These are phyloP conservation scores for Lithophane leautieri DNA, from an alignment of 2,888 invertebrate genomes.

Conservation along the genomic window DNA sequence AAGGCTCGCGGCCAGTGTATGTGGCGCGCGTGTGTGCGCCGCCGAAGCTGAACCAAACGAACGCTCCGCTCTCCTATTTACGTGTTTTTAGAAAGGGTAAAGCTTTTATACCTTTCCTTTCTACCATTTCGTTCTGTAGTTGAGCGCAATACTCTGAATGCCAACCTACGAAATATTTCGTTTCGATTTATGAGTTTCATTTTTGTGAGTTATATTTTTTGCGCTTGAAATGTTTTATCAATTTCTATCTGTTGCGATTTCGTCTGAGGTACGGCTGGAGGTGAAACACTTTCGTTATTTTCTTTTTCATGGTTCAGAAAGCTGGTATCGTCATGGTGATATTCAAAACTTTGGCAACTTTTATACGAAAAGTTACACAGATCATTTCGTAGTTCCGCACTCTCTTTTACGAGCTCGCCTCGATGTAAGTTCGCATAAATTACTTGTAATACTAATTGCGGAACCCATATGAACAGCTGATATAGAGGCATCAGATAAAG, in stretches of 20 bases:
- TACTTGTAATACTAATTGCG: slow-evolving; percentile 32
- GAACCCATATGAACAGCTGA: slow-evolving; percentile 62
- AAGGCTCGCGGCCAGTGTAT: slow-evolving; percentile 76
- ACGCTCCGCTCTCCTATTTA: slow-evolving; percentile 85
- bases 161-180: slow-evolving; percentile 85
- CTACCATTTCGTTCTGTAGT: slow-evolving; percentile 87
- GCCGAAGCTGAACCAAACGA: slow-evolving; percentile 79
- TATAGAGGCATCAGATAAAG: slow-evolving; percentile 69
- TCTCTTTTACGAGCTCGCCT: background rate
- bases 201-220: slow-evolving; percentile 82
- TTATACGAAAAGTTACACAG: background rate
- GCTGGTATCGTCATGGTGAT: background rate
- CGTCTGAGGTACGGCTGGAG: slow-evolving; percentile 22
- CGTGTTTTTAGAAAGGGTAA: slow-evolving; percentile 90
- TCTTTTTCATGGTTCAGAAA: slow-evolving; percentile 16
- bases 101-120: slow-evolving; percentile 89
- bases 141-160: slow-evolving; percentile 83
- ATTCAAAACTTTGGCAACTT: background rate
- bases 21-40: slow-evolving; percentile 80
- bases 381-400: background rate
- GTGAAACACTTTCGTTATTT: slow-evolving; percentile 40
- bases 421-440: slow-evolving; percentile 15
- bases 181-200: slow-evolving; percentile 88
- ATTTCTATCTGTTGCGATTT: slow-evolving; percentile 67
- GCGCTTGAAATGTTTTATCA: slow-evolving; percentile 78